These are phyloP conservation scores for Molanna angustata DNA, from an alignment of 2,888 invertebrate genomes.

Conservation along the genomic window DNA sequence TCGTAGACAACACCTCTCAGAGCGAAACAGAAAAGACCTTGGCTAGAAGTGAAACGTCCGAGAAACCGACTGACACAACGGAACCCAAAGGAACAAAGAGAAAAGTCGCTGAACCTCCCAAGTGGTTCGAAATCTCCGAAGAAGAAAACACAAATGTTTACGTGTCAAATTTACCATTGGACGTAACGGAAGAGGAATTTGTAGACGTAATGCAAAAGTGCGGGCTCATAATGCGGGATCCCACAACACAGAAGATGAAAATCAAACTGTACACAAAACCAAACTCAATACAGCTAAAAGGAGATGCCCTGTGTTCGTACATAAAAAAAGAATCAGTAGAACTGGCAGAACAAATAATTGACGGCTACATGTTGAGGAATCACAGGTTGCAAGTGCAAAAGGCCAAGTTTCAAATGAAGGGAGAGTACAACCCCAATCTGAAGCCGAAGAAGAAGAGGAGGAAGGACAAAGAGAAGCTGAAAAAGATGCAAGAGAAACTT, in stretches of 20 bases:
- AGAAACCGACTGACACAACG: slow-evolving; percentile 36
- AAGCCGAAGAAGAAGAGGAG: slow-evolving; percentile 89
- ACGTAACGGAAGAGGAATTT: slow-evolving; percentile 87
- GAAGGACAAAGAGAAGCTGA: slow-evolving; percentile 85
- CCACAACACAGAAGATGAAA: slow-evolving; percentile 75
- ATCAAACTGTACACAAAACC: slow-evolving; percentile 87
- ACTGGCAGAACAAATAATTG: slow-evolving; percentile 85
- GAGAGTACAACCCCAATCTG: slow-evolving; percentile 86
- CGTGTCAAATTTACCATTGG: slow-evolving; percentile 86
- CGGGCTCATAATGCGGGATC: slow-evolving; percentile 90
- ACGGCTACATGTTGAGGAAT: slow-evolving; percentile 79
- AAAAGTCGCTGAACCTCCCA: slow-evolving; percentile 58
- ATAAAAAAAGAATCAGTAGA: slow-evolving; percentile 96
- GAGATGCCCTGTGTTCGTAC: slow-evolving; percentile 95
- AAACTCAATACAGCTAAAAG: slow-evolving; percentile 79
- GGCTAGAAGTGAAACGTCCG: slow-evolving; percentile 22
- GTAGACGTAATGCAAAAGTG: slow-evolving; percentile 93
- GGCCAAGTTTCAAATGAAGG: slow-evolving; percentile 94
- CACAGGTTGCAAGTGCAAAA: slow-evolving; percentile 83
- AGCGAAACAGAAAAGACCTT: slow-evolving; percentile 36
- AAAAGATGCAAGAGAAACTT: slow-evolving; percentile 90
- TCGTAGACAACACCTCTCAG: slow-evolving; percentile 60
- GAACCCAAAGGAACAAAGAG: slow-evolving; percentile 42
- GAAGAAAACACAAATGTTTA: slow-evolving; percentile 93
- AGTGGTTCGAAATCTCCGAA: slow-evolving; percentile 93